Conservation (phyloP, 2,113 vertebrate species). For the Danionella cerebrum region DNA sequence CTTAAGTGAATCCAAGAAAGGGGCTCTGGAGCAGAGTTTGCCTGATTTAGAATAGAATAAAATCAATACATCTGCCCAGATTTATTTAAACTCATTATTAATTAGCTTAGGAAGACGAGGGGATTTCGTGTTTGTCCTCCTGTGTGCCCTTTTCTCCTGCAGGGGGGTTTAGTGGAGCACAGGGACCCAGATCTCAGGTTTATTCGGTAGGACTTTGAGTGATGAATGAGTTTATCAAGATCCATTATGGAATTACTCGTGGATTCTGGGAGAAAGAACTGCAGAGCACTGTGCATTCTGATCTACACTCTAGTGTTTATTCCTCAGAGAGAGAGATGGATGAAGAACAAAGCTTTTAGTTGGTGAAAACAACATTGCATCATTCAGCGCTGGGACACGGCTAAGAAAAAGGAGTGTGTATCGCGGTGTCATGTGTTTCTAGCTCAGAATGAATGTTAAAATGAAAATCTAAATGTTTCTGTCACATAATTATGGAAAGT, state of each 20-base stretch:
- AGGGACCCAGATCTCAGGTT: neutral
- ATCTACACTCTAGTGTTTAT: slow-evolving; percentile 7
- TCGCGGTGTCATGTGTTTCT: neutral
- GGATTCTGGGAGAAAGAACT: neutral
- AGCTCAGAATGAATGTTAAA: no score
- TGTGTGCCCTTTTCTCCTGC: neutral
- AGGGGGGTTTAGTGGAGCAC: neutral
- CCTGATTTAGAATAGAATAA: slow-evolving; percentile 54
- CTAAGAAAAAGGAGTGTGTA: neutral
- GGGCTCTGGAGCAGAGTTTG: no score
- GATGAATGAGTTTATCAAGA: neutral
- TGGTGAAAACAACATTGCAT: slow-evolving; percentile 12
- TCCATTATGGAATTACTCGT: neutral
- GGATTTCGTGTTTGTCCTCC: slow-evolving; percentile 21
- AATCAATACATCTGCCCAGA: slow-evolving; percentile 52
- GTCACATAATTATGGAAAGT: no score
- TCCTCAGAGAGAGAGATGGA: neutral
- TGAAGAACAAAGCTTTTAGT: slow-evolving; percentile 4
- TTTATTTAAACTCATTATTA: slow-evolving; percentile 50
- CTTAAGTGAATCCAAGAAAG: no score
- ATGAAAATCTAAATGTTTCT: no score
- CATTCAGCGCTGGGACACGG: slow-evolving; percentile 7
- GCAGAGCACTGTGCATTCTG: neutral
- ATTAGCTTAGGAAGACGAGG: slow-evolving; percentile 40
- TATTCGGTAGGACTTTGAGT: neutral